phyloP scores from a whole-genome alignment of 2,113 vertebrate species.

The Castor canadensis region DNA sequence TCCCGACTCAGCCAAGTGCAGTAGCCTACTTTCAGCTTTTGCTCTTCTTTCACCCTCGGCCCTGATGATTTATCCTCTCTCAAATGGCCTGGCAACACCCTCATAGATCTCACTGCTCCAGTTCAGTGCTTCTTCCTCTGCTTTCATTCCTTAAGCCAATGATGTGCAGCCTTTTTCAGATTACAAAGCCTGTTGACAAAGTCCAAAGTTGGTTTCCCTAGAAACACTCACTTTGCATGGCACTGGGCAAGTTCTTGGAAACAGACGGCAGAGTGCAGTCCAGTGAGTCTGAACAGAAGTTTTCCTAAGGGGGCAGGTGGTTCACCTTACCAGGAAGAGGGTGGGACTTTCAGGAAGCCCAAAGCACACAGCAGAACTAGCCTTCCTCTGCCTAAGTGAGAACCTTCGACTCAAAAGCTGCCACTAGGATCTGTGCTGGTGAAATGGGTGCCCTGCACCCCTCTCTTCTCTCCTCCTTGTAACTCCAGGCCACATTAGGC shows the following conservation, averaged over 20 bases:
- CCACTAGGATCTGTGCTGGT: not conserved
- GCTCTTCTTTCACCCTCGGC: not conserved
- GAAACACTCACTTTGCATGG: not conserved
- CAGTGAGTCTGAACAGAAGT: not conserved
- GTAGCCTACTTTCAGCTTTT: conserved; percentile 52
- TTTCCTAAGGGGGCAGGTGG: not conserved
- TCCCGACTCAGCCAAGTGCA: conserved; percentile 36
- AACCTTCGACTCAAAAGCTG: not conserved
- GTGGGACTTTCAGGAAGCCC: not conserved
- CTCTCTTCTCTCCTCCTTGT: not conserved
- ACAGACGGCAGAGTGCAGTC: not conserved
- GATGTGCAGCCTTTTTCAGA: not conserved
- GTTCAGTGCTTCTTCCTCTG: not conserved
- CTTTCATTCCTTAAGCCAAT: not conserved
- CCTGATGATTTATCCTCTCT: conserved; percentile 29
- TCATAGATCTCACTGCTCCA: not conserved
- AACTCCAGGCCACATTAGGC: not conserved
- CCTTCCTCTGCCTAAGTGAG: not conserved
- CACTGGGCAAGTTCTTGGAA: not conserved
- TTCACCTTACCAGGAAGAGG: not conserved
- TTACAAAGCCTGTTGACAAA: conserved; percentile 28
- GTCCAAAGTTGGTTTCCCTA: not conserved
- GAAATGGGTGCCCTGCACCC: not conserved
- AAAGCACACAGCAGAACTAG: not conserved
- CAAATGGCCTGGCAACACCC: not conserved